phyloP scores from a whole-genome alignment of 1,140 invertebrate genomes.

The Cydia pomonella region DNA sequence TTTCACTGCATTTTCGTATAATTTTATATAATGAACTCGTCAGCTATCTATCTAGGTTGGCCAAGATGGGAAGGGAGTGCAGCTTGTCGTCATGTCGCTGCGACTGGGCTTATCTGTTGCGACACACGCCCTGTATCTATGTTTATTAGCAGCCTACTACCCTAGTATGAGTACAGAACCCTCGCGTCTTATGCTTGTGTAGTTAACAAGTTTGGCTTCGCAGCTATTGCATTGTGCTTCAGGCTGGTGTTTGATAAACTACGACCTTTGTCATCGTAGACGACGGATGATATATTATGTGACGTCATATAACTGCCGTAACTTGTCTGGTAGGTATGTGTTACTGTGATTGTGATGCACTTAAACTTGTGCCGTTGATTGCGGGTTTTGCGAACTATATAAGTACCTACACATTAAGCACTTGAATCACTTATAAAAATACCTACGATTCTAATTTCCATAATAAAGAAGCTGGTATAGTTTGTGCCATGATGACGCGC shows the following conservation, averaged over 20 bases:
- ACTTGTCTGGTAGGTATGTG: conserved; percentile 1
- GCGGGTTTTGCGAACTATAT: conserved; percentile 30
- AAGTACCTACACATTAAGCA: neutral
- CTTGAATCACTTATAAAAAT: conserved; percentile 24
- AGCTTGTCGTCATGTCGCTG: conserved; percentile 44
- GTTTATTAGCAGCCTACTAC: conserved; percentile 65
- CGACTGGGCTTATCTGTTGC: conserved; percentile 34
- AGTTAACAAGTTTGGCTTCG: conserved; percentile 39
- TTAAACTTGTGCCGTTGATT: conserved; percentile 41
- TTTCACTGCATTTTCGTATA: conserved; percentile 68
- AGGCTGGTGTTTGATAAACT: conserved; percentile 27
- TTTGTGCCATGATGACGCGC: too few relatives aligned
- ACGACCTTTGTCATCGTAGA: conserved; percentile 27
- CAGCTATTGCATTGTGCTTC: conserved; percentile 32
- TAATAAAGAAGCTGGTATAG: neutral
- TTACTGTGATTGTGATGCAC: conserved; percentile 33
- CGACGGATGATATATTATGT: conserved; percentile 31
- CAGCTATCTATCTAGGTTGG: conserved; percentile 47
- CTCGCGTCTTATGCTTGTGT: conserved; percentile 46
- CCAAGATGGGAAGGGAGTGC: conserved; percentile 45
- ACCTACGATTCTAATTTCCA: conserved; percentile 34
- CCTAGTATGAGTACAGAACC: conserved; percentile 42
- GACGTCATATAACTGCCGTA: conserved; percentile 16
- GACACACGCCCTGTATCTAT: conserved; percentile 35
- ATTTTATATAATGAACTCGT: conserved; percentile 56